Evolutionary conservation across 2,888 invertebrate species (phyloP), one percentile per base, ranked within the genome.

Genomic region (Apodemia hepburni): DNA sequence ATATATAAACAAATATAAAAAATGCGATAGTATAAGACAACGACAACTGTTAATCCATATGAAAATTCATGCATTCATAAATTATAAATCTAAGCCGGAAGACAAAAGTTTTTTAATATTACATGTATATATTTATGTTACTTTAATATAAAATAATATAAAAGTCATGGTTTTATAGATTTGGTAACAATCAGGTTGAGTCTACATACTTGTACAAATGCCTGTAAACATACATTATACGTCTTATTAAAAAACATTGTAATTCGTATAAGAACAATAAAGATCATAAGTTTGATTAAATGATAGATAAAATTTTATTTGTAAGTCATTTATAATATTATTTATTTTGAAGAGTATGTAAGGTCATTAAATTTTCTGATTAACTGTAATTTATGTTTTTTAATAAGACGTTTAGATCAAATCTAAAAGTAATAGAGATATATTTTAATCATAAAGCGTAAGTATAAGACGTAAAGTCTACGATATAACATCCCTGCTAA

Each of bases 131-230:
- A 63, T 63, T 64, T 57, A 64, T 60, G 60, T 61, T 61, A 63
- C 42, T 58, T 61, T 61, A 63, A 67, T 85, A 84, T 77, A 84
- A 85, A 82, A 38, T 38, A 38, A 38, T 38, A 38, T 38, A 38
- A 77, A 84, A 80, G 87, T 87, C 85, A 87, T 85, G 86, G 83
- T 78, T 73, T 8, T 68, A 64, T 68, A 51, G 65, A 70, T 74
- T 76, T 76, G 78, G 76, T 78, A 77, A 76, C 70, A 71, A 72
- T 73, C 69, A 65, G 63, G 65, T 69, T 51, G 15, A 12, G 54
- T 54, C 54, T 54, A 54, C 54, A 54, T 27, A 54, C 42, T 42
- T 42, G 42, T 54, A 54, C 18, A 54, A 54, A 54, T 54, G 54
- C 54, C 27, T 54, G 54, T 54, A 54, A 27, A 54, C 15, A 54